Percentiles rank a stretch among this genome's conserved stretches.
These are phyloP conservation scores for Antigone vipio DNA, from an alignment of 2,113 vertebrate genomes.

Conservation along the genomic window DNA sequence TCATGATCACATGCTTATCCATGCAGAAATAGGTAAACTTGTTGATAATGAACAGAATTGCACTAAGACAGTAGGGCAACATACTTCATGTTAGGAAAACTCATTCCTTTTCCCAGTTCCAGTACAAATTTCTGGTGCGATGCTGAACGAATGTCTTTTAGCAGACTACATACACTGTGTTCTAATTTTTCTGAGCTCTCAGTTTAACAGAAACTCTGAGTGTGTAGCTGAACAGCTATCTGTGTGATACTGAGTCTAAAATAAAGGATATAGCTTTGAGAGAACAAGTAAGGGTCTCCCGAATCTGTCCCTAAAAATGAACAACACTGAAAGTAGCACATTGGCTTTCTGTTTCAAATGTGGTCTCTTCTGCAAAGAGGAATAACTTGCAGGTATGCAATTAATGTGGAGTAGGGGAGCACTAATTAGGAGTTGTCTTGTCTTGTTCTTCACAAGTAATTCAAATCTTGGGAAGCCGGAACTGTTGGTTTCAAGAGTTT, in stretches of 20 bases:
- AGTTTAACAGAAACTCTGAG: not conserved
- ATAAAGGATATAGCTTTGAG: not conserved
- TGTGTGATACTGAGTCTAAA: not conserved
- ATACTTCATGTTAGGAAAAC: not conserved
- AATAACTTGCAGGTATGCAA: not conserved
- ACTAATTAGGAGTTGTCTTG: not conserved
- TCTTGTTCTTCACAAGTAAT: not conserved
- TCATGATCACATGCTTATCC: not conserved
- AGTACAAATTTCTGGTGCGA: not conserved
- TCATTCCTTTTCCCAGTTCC: not conserved
- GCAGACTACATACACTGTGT: not conserved
- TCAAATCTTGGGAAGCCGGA: not conserved
- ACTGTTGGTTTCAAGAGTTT: not conserved
- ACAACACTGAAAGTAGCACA: not conserved
- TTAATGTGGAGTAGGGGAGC: accelerated
- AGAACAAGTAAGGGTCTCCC: not conserved
- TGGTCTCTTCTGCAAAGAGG: not conserved
- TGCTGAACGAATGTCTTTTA: not conserved
- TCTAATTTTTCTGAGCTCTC: not conserved
- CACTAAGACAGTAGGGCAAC: not conserved
- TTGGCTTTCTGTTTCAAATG: not conserved
- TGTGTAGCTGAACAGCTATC: not conserved
- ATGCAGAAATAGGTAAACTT: not conserved
- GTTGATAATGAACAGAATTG: not conserved
- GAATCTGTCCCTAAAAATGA: not conserved